phyloP scores from a whole-genome alignment of 2,113 vertebrate genomes.

The Semicossyphus pulcher region DNA sequence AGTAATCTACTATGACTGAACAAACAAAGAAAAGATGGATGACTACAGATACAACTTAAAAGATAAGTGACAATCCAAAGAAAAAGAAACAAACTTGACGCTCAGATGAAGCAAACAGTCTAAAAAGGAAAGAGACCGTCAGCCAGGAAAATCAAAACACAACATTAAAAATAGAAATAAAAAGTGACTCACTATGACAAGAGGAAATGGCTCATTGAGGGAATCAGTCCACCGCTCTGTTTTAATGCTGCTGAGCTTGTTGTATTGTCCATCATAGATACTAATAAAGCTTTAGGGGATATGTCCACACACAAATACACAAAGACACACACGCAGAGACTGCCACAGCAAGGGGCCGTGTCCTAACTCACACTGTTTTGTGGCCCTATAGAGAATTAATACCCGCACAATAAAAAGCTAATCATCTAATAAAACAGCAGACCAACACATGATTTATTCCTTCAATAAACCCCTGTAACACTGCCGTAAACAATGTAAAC shows the following conservation, averaged over 20 bases:
- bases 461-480: constrained; percentile 55
- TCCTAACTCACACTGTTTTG: constrained; percentile 41
- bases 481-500: constrained; percentile 39
- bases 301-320: too few relatives aligned
- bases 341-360: background rate
- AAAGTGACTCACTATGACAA: background rate
- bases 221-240: background rate
- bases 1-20: too few relatives aligned
- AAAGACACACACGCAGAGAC: constrained; percentile 1
- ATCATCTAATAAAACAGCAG: constrained; percentile 64
- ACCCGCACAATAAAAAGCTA: constrained; percentile 56
- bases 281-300: constrained; percentile 12
- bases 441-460: constrained; percentile 48
- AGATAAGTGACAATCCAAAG: too few relatives aligned
- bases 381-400: constrained; percentile 54
- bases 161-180: background rate
- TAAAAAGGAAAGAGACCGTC: too few relatives aligned
- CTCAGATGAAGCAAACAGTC: too few relatives aligned
- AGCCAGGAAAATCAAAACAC: too few relatives aligned
- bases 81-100: too few relatives aligned
- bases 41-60: too few relatives aligned
- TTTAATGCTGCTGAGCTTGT: constrained; percentile 3
- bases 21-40: too few relatives aligned
- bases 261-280: constrained; percentile 26
- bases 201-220: background rate